Evolutionary conservation across 2,113 vertebrate genomes (phyloP).

Genomic region (Lonchura striata): DNA sequence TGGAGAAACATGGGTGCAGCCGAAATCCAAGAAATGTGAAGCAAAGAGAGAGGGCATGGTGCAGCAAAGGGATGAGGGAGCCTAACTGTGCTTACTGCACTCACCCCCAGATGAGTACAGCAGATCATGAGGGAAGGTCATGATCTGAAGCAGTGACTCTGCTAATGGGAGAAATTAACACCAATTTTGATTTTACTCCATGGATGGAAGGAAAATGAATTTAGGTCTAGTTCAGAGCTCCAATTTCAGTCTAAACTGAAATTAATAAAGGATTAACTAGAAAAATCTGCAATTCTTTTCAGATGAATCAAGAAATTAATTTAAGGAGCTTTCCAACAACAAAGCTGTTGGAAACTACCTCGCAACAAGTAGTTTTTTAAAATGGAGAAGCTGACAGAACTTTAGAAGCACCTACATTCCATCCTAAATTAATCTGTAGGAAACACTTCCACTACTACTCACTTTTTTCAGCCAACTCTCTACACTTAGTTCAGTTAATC

Average conservation of each 20-base stretch:
- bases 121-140: background rate
- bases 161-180: background rate
- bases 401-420: background rate
- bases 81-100: background rate
- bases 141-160: background rate
- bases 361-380: background rate
- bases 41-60: background rate
- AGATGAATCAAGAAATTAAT: background rate
- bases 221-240: background rate
- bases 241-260: background rate
- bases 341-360: background rate
- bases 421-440: background rate
- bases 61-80: background rate
- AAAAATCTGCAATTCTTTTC: background rate
- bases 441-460: background rate
- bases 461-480: background rate
- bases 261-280: background rate
- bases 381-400: background rate
- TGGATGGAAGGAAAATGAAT: background rate
- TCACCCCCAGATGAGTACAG: rapidly evolving
- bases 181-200: background rate
- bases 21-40: background rate
- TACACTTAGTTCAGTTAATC: background rate
- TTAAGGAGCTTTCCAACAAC: background rate
- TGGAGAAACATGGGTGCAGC: background rate